Percentiles rank a stretch among this genome's conserved stretches.
These are phyloP conservation scores for Zaprionus nigranus DNA, from an alignment of 1,140 invertebrate species.

Conservation along the genomic window DNA sequence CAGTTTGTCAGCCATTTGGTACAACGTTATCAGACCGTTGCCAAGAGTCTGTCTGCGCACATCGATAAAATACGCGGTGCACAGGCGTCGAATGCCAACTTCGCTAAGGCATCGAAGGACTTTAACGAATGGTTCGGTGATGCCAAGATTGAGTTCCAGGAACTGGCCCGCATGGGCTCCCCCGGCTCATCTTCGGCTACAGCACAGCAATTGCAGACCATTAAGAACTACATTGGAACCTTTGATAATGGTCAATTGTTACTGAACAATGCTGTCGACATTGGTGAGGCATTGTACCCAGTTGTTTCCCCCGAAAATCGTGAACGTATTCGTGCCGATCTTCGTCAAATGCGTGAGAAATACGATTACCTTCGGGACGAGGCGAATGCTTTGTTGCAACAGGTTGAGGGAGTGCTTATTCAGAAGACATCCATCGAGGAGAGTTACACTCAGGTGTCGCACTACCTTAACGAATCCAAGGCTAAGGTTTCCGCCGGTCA, in stretches of 20 bases:
- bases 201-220: constrained; percentile 76
- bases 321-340: constrained; percentile 92
- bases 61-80: constrained; percentile 89
- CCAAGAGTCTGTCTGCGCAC: constrained; percentile 89
- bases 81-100: constrained; percentile 88
- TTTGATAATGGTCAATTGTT: constrained; percentile 91
- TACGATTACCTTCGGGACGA: constrained; percentile 94
- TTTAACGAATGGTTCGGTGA: constrained; percentile 92
- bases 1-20: constrained; percentile 92
- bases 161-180: constrained; percentile 81
- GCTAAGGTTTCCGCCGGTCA: constrained; percentile 88
- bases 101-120: constrained; percentile 88
- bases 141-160: constrained; percentile 86
- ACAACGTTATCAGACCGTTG: constrained; percentile 90
- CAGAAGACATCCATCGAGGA: constrained; percentile 96
- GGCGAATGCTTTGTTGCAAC: constrained; percentile 93
- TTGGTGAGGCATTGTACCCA: constrained; percentile 94
- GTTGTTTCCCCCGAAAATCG: constrained; percentile 94
- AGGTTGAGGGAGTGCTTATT: constrained; percentile 93
- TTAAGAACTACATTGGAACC: constrained; percentile 87
- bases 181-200: constrained; percentile 81
- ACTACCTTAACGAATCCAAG: constrained; percentile 91
- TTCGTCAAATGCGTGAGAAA: constrained; percentile 91
- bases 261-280: constrained; percentile 92
- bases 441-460: constrained; percentile 92